Evolutionary conservation across 2,888 invertebrate species (phyloP).

Genomic region (Oscheius myriophilus): DNA sequence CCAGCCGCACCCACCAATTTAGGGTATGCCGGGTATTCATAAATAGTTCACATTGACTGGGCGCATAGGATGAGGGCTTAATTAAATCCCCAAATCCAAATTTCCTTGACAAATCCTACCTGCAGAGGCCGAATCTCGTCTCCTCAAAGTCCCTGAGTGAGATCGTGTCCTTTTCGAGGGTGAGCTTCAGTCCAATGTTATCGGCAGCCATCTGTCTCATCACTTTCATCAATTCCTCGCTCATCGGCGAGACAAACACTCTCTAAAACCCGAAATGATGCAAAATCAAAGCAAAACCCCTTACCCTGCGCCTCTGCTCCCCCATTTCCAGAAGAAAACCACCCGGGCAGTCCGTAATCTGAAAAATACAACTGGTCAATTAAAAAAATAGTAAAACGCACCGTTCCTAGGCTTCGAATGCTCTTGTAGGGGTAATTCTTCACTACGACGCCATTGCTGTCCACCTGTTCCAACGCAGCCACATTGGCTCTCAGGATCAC

Average conservation of each 20-base stretch:
- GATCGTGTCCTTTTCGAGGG: slow-evolving; percentile 84
- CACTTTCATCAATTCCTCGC: slow-evolving; percentile 86
- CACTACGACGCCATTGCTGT: slow-evolving; percentile 44
- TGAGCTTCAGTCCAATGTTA: slow-evolving; percentile 85
- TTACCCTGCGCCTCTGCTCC: slow-evolving; percentile 84
- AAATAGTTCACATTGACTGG: no score
- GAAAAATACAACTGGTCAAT: slow-evolving; percentile 61
- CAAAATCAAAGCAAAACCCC: background rate
- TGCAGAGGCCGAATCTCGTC: slow-evolving; percentile 90
- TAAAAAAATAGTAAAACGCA: slow-evolving; percentile 8
- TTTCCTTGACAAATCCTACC: slow-evolving; percentile 74
- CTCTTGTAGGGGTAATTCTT: slow-evolving; percentile 49
- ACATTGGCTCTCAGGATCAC: slow-evolving; percentile 90
- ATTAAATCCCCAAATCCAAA: no score
- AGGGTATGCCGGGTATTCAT: no score
- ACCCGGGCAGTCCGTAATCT: slow-evolving; percentile 87
- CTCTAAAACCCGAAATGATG: no score
- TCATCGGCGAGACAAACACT: slow-evolving; percentile 81
- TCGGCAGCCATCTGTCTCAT: slow-evolving; percentile 84
- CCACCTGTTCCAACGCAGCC: slow-evolving; percentile 84
- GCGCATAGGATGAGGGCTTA: no score
- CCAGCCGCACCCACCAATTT: no score
- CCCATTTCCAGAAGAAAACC: slow-evolving; percentile 91
- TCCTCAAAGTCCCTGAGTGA: slow-evolving; percentile 86
- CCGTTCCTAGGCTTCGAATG: slow-evolving; percentile 52